Evolutionary conservation across 2,113 vertebrate species (phyloP), one percentile per base, ranked within the genome.

Genomic region (Danionella cerebrum): DNA sequence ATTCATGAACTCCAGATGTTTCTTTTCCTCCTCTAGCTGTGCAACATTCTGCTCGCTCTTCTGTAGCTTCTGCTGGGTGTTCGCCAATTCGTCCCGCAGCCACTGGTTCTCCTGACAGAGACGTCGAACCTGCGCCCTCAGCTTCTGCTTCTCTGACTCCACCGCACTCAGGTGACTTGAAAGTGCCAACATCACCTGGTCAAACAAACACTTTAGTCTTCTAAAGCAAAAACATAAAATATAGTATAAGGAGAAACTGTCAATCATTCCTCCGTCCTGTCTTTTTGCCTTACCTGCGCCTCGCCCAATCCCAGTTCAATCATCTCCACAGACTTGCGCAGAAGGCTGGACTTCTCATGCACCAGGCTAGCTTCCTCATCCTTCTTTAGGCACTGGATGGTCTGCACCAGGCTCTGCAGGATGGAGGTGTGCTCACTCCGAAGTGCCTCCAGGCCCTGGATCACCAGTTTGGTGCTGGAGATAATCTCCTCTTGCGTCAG

Each of bases 1-100:
- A 65, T 90, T 89, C 87, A 93, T 86, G 77, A 93, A 94, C 75
- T 93, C 90, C 29, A 93, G 80, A 60, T 94, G 90, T 57, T 96
- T 97, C 85, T 98, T 98, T 76, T 98, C 96, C 79, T 98, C 96
- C 81, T 98, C 95, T 19, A 99, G 88, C 79, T 99, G 96, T n/a
- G 93, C 95, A 77, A 99, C 94, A 0, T 82, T 94, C 81, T 97
- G 95, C 10, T 99, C 95, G 1, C 93, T 97, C 67, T 86, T 93
- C 83, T 97, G 94, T 27, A 99, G 88, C 78, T 97, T 94, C 83
- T 98, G 94, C 88, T 99, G 96, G 14, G 95, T 94, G 75, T 93
- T 94, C 2, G 92, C 94, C 66, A 99, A 87, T 78, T 99, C 95
- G 0, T 98, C 96, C 0, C 94, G 84, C 72, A 98, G 88, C 96